Base-by-base conservation (phyloP, 2,888 invertebrate genomes). In the Chloroclysta siterata region DNA sequence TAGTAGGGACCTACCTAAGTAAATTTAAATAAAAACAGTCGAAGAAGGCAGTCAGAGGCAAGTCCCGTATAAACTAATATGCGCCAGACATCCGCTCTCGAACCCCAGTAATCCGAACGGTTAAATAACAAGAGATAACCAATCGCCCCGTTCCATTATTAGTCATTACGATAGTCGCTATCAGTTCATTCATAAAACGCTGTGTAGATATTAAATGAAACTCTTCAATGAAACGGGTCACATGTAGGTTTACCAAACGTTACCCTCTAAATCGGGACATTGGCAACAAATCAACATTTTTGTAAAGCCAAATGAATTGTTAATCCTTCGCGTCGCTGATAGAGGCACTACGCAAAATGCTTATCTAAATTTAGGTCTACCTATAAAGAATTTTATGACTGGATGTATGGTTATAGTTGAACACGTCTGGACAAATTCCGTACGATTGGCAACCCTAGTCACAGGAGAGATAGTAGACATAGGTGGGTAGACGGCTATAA, bases 161-260 rank as follows among this genome's bases (percentile, higher is more conserved):
- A 39, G 29, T 28, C 51, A 15, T 47, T 5, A 14, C 14, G 51
- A 55, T 60, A 60, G 5, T 2, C 22, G 15, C 36, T 60, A 60
- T 60, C 60, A 36, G 54, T 54, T 60, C 60, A 60, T 60, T 60
- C 60, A 60, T 55, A 48, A 60, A 39, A 44, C 28, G 53, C 42
- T 13, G 41, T 28, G 56, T 22, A 48, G 36, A 6, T 46, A 39
- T 13, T 53, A 52, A 58, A 58, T 53, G 59, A 17, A 57, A 51
- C 28, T 15, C 22, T 17, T 60, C 53, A 60, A 53, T 60, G 59
- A 41, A 60, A 47, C 53, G 8, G 22, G 0, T 5, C 55, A 53
- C 39, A 44, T 33, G 41, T 44, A 46, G 46, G 46, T 17, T 46
- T 0, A 7, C 17, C 46, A 46, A 17, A 46, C 7, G 8, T 15